Percentiles rank a stretch among this genome's conserved stretches.
These are phyloP conservation scores for Rhopalosiphum nymphaeae DNA, from an alignment of 2,888 invertebrate genomes.

Conservation along the genomic window DNA sequence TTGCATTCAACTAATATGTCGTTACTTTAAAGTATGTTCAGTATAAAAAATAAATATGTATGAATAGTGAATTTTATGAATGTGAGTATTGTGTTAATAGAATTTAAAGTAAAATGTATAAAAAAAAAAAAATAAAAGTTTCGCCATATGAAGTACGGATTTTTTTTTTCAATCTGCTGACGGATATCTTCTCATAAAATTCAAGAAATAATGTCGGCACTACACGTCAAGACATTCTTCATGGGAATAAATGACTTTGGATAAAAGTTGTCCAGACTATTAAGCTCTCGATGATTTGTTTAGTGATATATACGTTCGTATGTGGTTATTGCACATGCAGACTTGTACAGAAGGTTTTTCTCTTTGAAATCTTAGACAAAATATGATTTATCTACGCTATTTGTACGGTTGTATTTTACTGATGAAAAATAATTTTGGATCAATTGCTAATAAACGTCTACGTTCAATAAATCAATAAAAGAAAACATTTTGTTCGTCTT, in stretches of 20 bases:
- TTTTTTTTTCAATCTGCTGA: conserved; percentile 25
- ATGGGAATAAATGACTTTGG: conserved; percentile 36
- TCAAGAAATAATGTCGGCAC: not conserved
- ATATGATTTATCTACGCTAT: not conserved
- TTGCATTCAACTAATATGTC: not conserved
- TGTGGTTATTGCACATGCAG: not conserved
- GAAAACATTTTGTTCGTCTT: not conserved
- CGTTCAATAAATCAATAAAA: not conserved
- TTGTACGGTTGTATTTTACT: not conserved
- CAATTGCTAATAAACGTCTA: not conserved
- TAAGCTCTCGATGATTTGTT: conserved; percentile 11
- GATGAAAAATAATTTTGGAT: not conserved
- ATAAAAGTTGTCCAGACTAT: conserved; percentile 21
- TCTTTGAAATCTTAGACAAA: not conserved
- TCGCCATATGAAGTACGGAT: not conserved
- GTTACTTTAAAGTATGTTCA: not conserved
- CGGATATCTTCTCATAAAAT: not conserved
- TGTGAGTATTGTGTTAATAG: not conserved
- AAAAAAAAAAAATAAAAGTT: not conserved
- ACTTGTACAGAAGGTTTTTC: not conserved
- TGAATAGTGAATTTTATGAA: not conserved
- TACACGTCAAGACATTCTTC: not conserved
- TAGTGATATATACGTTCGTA: not conserved
- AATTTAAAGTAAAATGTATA: not conserved
- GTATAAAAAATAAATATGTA: not conserved